phyloP scores from a whole-genome alignment of 53 echinoderm and acorn worm species.

The Crossaster papposus region DNA sequence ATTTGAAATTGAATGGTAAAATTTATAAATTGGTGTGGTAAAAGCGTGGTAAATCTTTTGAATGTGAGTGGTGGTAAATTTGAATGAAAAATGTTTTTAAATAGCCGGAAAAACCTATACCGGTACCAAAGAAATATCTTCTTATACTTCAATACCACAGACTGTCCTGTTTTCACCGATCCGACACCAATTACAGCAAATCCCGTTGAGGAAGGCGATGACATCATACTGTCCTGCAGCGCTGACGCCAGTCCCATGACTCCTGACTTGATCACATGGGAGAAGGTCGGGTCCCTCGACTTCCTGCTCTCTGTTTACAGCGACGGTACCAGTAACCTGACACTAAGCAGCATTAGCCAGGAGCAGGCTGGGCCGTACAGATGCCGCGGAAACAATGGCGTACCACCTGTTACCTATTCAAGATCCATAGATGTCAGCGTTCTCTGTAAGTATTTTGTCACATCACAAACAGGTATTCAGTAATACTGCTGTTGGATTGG shows the following conservation, averaged over 20 bases:
- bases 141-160: neutral
- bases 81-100: no score
- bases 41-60: no score
- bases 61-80: no score
- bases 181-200: neutral
- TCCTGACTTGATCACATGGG: conserved; percentile 25
- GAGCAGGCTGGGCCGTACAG: conserved; percentile 21
- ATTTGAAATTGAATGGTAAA: no score
- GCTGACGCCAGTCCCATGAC: conserved; percentile 50
- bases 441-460: neutral
- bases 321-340: conserved; percentile 15
- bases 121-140: no score
- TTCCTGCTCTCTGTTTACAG: neutral
- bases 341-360: neutral
- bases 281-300: conserved; percentile 7
- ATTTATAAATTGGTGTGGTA: no score
- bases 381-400: conserved; percentile 5
- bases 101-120: no score
- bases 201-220: conserved; percentile 23
- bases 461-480: no score
- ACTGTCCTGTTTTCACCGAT: neutral
- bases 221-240: conserved; percentile 39
- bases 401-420: neutral
- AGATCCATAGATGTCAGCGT: neutral
- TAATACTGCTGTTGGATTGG: no score